phyloP scores from a whole-genome alignment of 2,888 invertebrate genomes.

The Phrixothrix hirtus region DNA sequence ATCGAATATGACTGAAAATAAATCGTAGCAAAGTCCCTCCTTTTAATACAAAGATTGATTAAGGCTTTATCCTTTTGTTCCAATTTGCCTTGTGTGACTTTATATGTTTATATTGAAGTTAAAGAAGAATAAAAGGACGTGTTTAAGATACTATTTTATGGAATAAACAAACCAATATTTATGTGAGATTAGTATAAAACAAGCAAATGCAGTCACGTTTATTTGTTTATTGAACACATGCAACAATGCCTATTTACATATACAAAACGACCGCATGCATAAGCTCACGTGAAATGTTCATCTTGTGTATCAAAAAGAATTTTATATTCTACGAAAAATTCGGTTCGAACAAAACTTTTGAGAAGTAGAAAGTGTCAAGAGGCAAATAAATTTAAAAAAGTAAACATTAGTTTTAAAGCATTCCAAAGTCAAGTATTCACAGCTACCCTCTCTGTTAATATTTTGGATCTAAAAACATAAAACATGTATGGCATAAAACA shows the following conservation, averaged over 20 bases:
- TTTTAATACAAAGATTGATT: no score
- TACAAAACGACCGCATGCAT: constrained; percentile 16
- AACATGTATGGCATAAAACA: no score
- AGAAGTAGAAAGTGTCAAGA: constrained; percentile 5
- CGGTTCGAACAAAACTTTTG: background rate
- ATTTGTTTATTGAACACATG: constrained; percentile 30
- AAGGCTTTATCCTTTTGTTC: no score
- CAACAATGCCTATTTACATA: constrained; percentile 24
- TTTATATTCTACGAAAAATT: no score
- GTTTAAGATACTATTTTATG: background rate
- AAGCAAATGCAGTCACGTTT: constrained; percentile 29
- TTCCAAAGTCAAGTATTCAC: constrained; percentile 5
- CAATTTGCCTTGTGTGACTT: no score
- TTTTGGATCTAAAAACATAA: no score
- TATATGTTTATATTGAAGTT: background rate
- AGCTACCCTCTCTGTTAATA: constrained; percentile 12
- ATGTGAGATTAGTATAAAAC: constrained; percentile 22
- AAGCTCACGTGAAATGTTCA: no score
- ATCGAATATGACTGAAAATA: no score
- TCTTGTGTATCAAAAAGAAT: no score
- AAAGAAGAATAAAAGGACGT: no score
- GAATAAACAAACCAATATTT: constrained; percentile 14
- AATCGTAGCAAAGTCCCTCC: no score
- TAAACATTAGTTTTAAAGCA: constrained; percentile 3
- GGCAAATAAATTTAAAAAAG: constrained; percentile 1